Evolutionary conservation across 30 jellyfish, hydroid and myxozoan species (phyloP).

Genomic region (Sanderia malayensis): DNA sequence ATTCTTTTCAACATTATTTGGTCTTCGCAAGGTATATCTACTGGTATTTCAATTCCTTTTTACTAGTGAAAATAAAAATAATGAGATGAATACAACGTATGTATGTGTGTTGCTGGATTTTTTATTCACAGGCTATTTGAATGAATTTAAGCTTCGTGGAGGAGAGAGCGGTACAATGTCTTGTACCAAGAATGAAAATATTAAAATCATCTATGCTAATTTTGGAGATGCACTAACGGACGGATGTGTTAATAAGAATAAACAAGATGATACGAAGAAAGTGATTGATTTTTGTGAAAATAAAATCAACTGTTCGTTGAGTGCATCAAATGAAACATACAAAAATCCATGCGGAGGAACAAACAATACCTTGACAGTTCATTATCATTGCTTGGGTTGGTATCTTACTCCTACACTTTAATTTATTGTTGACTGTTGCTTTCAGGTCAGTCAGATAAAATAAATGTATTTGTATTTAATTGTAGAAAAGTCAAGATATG

Average conservation of each 20-base stretch:
- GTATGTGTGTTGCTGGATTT: too few species aligned
- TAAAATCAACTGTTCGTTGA: background rate
- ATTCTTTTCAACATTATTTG: too few species aligned
- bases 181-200: background rate
- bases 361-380: background rate
- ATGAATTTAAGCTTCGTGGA: background rate
- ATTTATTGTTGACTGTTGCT: background rate
- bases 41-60: too few species aligned
- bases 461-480: background rate
- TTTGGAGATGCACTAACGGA: background rate
- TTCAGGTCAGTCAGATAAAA: background rate
- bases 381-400: background rate
- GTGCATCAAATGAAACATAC: background rate
- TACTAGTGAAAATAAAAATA: too few species aligned
- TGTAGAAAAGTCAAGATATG: background rate
- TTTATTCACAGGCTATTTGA: background rate
- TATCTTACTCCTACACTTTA: background rate
- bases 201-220: slow-evolving; percentile 3
- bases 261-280: background rate
- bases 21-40: too few species aligned
- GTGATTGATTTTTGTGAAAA: background rate
- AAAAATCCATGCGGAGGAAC: background rate
- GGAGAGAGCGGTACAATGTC: background rate
- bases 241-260: background rate
- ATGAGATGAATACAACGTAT: too few species aligned